Evolutionary conservation across 2,113 vertebrate species (phyloP), one percentile per base, ranked within the genome.

Genomic region (Dasyprocta punctata): DNA sequence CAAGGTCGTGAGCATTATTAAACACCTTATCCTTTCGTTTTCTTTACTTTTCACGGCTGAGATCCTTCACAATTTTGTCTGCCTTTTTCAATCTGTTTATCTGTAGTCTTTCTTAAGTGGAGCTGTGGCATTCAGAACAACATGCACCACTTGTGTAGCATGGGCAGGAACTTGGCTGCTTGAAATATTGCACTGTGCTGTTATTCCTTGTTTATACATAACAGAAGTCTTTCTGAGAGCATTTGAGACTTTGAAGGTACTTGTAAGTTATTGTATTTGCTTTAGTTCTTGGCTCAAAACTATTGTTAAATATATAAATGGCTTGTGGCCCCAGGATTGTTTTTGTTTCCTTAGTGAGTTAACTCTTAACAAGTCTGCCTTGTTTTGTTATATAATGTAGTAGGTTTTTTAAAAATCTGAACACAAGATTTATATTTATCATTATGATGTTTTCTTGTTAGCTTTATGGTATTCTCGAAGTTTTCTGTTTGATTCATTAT

Each of bases 381-480:
- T 24, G 12, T 96, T 58, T 91, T 86, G n/a, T 49, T 96, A 58
- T 5, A 63, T 93, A 78, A 67, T 90, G 83, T 36, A 33, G 28
- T 36, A 56, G 81, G 16, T 38, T 69, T 96, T 77, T 80, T 77
- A 47, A 91, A 90, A 87, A 65, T 61, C 12, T 73, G 58, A 82
- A 28, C 44, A 13, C 24, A 86, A 47, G 30, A 75, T 47, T 26
- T 88, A 24, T 20, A 28, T 47, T 95, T 73, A 47, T 56, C 36
- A 41, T 67, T 61, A 93, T 44, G 24, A 47, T 83, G n/a, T 92
- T 90, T 89, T 86, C 69, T 83, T 89, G 17, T 91, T 65, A 77
- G 49, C 54, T 86, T 90, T 63, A 22, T 69, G 60, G 44, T 4
- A 24, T 89, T 86, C 78, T 92, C 71, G 52, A 61, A 30, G 80